phyloP scores from a whole-genome alignment of 2,888 invertebrate genomes.

The Corythucha ciliata region DNA sequence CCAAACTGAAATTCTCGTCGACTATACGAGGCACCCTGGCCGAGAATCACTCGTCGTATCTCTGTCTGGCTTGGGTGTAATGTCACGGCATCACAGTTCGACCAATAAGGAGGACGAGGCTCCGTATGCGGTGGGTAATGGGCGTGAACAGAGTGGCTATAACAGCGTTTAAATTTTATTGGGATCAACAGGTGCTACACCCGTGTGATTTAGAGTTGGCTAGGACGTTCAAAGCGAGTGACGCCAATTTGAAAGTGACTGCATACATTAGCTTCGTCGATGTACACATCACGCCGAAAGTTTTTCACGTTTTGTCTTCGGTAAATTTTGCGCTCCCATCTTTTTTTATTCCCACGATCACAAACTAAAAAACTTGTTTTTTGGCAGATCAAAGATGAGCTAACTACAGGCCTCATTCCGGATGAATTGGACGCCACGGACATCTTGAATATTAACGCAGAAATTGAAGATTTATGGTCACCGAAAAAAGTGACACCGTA shows the following conservation, averaged over 20 bases:
- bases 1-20: slow-evolving; percentile 58
- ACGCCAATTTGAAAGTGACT: slow-evolving; percentile 58
- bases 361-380: no score
- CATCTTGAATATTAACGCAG: slow-evolving; percentile 34
- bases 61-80: slow-evolving; percentile 51
- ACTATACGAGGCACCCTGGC: slow-evolving; percentile 58
- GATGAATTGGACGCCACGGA: slow-evolving; percentile 34
- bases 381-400: slow-evolving; percentile 47
- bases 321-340: no score
- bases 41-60: slow-evolving; percentile 55
- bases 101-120: slow-evolving; percentile 29
- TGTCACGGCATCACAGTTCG: slow-evolving; percentile 51
- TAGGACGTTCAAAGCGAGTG: slow-evolving; percentile 51
- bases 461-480: slow-evolving; percentile 59
- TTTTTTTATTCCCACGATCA: no score
- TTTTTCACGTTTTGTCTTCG: slow-evolving; percentile 53
- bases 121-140: neutral
- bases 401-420: slow-evolving; percentile 31
- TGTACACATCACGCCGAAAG: slow-evolving; percentile 60
- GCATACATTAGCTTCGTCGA: slow-evolving; percentile 58
- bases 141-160: neutral
- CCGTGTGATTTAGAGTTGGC: slow-evolving; percentile 64
- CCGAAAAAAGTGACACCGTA: slow-evolving; percentile 52
- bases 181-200: slow-evolving; percentile 45
- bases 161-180: slow-evolving; percentile 1